A percentile compares a stretch with the other conserved stretches of the same genome.
Conservation (phyloP, 1,140 invertebrate genomes). For the Aphelinus atriplicis region DNA sequence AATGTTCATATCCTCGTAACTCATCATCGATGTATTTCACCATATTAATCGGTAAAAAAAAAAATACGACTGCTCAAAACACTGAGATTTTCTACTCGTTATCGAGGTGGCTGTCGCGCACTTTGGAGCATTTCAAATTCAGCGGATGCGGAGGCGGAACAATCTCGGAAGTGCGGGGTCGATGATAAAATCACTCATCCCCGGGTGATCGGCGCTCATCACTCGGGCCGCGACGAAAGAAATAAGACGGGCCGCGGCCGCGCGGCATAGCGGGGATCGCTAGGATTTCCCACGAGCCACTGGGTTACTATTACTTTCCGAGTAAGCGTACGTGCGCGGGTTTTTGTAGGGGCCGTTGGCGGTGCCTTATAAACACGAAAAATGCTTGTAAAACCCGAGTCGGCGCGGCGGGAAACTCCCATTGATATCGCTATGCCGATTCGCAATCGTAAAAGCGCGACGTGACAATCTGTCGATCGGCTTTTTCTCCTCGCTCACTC, state of each 20-base stretch:
- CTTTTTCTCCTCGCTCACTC: too few relatives aligned
- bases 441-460: background rate
- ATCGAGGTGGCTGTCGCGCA: too few relatives aligned
- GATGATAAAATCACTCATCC: conserved; percentile 37
- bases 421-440: conserved; percentile 12
- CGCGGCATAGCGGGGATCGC: conserved; percentile 33
- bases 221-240: conserved; percentile 15
- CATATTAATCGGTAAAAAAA: too few relatives aligned
- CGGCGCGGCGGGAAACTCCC: background rate
- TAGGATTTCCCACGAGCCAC: conserved; percentile 39
- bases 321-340: background rate
- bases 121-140: too few relatives aligned
- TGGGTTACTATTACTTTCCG: conserved; percentile 40
- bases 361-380: conserved; percentile 34
- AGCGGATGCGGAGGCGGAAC: background rate
- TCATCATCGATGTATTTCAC: too few relatives aligned
- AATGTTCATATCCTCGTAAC: too few relatives aligned
- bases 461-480: too few relatives aligned
- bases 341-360: background rate
- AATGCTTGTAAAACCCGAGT: conserved; percentile 30
- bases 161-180: background rate
- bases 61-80: too few relatives aligned
- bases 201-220: background rate
- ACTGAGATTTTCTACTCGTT: too few relatives aligned
- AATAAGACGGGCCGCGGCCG: conserved; percentile 13